Evolutionary conservation across 1,140 invertebrate species (phyloP).

Genomic region (Homalodisca vitripennis): DNA sequence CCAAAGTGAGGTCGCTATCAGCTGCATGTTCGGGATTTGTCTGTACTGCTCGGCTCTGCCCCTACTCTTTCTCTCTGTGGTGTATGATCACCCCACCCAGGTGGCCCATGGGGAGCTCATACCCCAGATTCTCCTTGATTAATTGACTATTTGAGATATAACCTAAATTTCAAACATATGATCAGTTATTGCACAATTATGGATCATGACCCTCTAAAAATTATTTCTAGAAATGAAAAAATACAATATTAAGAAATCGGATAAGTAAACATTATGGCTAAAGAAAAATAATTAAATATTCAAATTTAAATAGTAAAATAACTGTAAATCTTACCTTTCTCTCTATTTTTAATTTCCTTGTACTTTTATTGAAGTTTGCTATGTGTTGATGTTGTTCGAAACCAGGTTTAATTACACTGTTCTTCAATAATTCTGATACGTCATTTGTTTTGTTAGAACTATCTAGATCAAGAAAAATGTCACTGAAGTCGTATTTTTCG

Average conservation of each 20-base stretch:
- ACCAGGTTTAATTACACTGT: slow-evolving; percentile 62
- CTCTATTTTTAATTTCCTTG: slow-evolving; percentile 56
- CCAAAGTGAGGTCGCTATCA: too few species aligned
- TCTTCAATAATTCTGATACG: slow-evolving; percentile 47
- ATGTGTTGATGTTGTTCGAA: slow-evolving; percentile 64
- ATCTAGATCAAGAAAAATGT: too few species aligned
- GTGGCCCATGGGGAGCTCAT: neutral
- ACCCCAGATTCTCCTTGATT: too few species aligned
- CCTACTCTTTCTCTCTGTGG: too few species aligned
- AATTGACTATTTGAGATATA: neutral
- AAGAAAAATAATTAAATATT: neutral
- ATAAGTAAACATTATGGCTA: neutral
- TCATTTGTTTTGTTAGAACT: too few species aligned
- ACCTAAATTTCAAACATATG: neutral
- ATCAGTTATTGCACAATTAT: neutral
- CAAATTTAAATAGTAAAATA: slow-evolving; percentile 8
- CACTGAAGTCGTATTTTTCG: too few species aligned
- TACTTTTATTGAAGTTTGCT: slow-evolving; percentile 59
- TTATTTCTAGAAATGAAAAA: slow-evolving; percentile 11
- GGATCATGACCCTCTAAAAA: too few species aligned
- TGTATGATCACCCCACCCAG: too few species aligned
- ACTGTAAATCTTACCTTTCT: slow-evolving; percentile 54
- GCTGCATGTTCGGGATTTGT: too few species aligned
- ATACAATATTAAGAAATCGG: slow-evolving; percentile 16
- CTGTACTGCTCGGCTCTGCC: too few species aligned